Evolutionary conservation across 2,888 invertebrate species (phyloP).

Genomic region (Aelia acuminata): DNA sequence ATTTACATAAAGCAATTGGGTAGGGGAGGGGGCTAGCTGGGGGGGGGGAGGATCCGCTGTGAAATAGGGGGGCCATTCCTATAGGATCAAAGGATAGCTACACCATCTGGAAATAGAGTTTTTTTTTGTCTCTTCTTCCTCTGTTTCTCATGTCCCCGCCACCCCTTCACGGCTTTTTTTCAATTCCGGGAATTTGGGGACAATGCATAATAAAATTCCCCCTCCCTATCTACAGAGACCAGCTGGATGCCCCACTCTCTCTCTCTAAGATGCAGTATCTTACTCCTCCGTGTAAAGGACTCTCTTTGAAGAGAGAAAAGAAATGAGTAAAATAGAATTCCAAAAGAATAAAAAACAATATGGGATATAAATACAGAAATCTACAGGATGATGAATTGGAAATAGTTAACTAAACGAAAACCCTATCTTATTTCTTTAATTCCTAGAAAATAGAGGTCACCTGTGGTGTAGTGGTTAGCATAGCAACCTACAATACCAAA

Average conservation of each 20-base stretch:
- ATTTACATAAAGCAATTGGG: constrained; percentile 17
- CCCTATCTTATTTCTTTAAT: no score
- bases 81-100: constrained; percentile 1
- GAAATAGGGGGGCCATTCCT: constrained; percentile 43
- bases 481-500: no score
- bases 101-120: constrained; percentile 19
- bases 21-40: background rate
- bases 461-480: no score
- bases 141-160: background rate
- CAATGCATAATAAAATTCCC: constrained; percentile 37
- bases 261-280: background rate
- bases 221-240: background rate
- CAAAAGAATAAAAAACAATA: no score
- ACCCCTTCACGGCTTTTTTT: constrained; percentile 32
- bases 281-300: background rate
- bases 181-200: constrained; percentile 39
- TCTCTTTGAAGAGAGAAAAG: background rate
- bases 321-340: no score
- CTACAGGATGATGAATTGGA: no score
- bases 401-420: no score
- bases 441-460: no score
- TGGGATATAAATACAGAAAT: no score
- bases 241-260: background rate
- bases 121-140: constrained; percentile 37
- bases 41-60: background rate